Conservation (phyloP, 2,888 invertebrate species). For the Silvanus unidentatus region DNA sequence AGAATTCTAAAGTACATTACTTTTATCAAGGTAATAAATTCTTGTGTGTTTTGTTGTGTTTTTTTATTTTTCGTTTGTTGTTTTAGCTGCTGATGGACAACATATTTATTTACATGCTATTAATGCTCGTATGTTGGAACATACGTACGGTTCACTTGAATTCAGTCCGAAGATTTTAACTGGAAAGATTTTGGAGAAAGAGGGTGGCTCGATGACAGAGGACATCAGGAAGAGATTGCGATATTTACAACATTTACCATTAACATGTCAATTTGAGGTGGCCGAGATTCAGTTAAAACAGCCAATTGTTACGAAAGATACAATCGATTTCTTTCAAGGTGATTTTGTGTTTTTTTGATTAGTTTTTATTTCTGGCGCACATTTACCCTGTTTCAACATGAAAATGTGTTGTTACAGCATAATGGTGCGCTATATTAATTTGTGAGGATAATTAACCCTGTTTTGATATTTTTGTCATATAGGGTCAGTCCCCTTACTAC, state of each 20-base stretch:
- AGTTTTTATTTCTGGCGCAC: slow-evolving; percentile 3
- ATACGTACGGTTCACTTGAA: slow-evolving; percentile 77
- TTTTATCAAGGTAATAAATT: slow-evolving; percentile 74
- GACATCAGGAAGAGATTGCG: slow-evolving; percentile 69
- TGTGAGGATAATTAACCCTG: slow-evolving; percentile 35
- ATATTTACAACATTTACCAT: slow-evolving; percentile 80
- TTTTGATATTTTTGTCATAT: slow-evolving; percentile 18
- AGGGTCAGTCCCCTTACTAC: slow-evolving; percentile 37
- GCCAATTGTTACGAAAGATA: slow-evolving; percentile 63
- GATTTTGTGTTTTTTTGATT: too few relatives aligned
- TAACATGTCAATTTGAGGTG: slow-evolving; percentile 84
- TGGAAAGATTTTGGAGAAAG: slow-evolving; percentile 81
- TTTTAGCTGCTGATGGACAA: slow-evolving; percentile 79
- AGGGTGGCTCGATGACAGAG: slow-evolving; percentile 78
- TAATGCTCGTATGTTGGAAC: slow-evolving; percentile 83
- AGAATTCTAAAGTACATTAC: slow-evolving; percentile 56
- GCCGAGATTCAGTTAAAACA: slow-evolving; percentile 78
- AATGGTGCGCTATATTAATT: slow-evolving; percentile 29
- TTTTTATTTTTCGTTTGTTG: slow-evolving; percentile 7
- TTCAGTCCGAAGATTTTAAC: slow-evolving; percentile 67
- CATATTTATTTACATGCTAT: slow-evolving; percentile 86
- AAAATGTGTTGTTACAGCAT: not conserved
- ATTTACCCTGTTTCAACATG: not conserved
- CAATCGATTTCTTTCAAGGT: slow-evolving; percentile 67
- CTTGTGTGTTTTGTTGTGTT: slow-evolving; percentile 4